These are phyloP conservation scores for Periophthalmodon schlosseri DNA, from an alignment of 2,113 vertebrate genomes.

Conservation along the genomic window DNA sequence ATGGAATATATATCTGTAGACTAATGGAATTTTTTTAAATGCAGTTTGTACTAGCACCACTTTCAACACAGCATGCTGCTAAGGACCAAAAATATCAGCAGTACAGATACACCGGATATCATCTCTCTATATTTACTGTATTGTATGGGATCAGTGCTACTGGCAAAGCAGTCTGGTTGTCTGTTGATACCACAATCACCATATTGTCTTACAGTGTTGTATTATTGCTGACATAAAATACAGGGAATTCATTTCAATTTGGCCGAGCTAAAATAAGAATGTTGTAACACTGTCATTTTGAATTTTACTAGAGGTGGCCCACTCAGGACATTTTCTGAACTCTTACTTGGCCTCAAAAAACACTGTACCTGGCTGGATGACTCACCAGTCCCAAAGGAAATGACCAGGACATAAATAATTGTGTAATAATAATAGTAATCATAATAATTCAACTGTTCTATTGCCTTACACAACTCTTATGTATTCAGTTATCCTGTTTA, in stretches of 20 bases:
- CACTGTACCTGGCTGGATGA: constrained; percentile 51
- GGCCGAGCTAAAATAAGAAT: neutral
- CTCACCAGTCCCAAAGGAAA: constrained; percentile 70
- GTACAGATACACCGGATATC: neutral
- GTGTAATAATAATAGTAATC: neutral
- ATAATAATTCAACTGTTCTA: constrained; percentile 59
- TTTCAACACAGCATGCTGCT: neutral
- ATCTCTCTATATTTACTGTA: neutral
- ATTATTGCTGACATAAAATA: neutral
- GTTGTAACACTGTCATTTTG: neutral
- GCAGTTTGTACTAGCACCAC: neutral
- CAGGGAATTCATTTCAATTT: neutral
- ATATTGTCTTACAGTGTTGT: neutral
- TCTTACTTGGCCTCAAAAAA: constrained; percentile 52
- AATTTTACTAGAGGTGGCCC: neutral
- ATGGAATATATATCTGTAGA: neutral
- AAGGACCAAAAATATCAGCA: neutral
- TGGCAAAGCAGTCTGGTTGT: neutral
- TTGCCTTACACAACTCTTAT: constrained; percentile 33
- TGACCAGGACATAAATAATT: constrained; percentile 68
- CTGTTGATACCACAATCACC: neutral
- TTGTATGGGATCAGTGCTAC: neutral
- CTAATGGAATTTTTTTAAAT: neutral
- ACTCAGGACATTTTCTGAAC: neutral
- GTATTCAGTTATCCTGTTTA: constrained; percentile 59